phyloP scores from a whole-genome alignment of 2,888 invertebrate genomes.

The Schrankia costaestrigalis region DNA sequence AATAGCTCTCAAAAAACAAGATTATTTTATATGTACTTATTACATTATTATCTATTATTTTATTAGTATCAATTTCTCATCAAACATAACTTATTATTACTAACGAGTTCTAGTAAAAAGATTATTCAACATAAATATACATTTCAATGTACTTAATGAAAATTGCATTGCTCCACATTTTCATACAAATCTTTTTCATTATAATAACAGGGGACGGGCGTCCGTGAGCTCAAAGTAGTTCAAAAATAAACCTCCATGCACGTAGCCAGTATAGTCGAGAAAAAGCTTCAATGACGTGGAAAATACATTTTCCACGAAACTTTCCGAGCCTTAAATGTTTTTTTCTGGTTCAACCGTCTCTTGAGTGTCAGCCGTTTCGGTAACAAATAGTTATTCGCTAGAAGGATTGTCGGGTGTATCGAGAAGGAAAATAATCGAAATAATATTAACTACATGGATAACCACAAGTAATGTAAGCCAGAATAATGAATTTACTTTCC shows the following conservation, averaged over 20 bases:
- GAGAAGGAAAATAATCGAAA: slow-evolving; percentile 2
- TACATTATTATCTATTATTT: too few relatives aligned
- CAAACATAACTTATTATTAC: too few relatives aligned
- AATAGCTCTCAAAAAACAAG: too few relatives aligned
- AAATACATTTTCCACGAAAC: slow-evolving; percentile 43
- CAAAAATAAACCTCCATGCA: slow-evolving; percentile 11
- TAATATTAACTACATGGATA: neutral
- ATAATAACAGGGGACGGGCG: neutral
- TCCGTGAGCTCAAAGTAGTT: slow-evolving; percentile 4
- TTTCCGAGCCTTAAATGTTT: slow-evolving; percentile 36
- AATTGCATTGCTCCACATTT: neutral
- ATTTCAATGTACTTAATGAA: neutral
- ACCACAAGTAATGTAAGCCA: neutral
- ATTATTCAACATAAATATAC: neutral
- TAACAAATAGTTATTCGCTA: slow-evolving; percentile 11
- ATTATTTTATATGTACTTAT: too few relatives aligned
- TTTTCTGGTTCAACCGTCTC: slow-evolving; percentile 35
- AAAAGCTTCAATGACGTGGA: slow-evolving; percentile 36
- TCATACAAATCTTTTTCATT: neutral
- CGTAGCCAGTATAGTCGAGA: slow-evolving; percentile 17
- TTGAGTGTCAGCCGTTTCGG: slow-evolving; percentile 26
- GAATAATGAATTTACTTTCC: neutral
- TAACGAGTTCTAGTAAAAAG: too few relatives aligned
- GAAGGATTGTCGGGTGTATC: slow-evolving; percentile 2
- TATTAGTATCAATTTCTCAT: too few relatives aligned